phyloP scores from a whole-genome alignment of 2,888 invertebrate genomes.

The Oscheius sp. region DNA sequence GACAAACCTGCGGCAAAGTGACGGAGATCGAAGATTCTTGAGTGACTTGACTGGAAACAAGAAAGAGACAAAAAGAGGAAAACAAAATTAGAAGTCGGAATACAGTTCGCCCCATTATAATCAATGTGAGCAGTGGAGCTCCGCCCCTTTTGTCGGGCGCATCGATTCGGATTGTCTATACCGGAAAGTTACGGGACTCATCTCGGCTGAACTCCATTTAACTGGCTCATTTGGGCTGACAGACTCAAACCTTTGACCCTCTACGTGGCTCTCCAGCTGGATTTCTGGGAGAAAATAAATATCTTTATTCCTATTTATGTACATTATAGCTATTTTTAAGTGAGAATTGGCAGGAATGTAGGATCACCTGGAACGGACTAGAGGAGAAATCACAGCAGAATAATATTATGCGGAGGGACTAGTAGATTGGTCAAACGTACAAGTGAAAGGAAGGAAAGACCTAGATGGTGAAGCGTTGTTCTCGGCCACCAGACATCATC shows the following conservation, averaged over 20 bases:
- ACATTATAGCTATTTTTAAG: constrained; percentile 21
- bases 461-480: constrained; percentile 73
- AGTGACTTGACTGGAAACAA: background rate
- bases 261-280: too few relatives aligned
- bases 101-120: constrained; percentile 9
- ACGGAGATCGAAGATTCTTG: background rate
- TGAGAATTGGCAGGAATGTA: constrained; percentile 9
- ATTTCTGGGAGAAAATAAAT: too few relatives aligned
- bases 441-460: constrained; percentile 8
- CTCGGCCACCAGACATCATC: constrained; percentile 93
- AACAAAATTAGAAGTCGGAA: constrained; percentile 3
- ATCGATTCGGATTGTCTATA: constrained; percentile 17
- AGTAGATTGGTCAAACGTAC: too few relatives aligned
- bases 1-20: constrained; percentile 12
- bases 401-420: constrained; percentile 1
- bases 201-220: too few relatives aligned
- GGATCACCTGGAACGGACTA: constrained; percentile 9
- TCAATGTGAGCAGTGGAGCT: constrained; percentile 8
- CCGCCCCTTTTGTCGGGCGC: constrained; percentile 12
- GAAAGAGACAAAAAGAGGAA: background rate
- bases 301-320: constrained; percentile 14
- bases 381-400: background rate
- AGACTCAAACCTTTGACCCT: too few relatives aligned
- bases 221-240: too few relatives aligned
- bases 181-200: too few relatives aligned